Evolutionary conservation across 2,888 invertebrate species (phyloP), one percentile per base, ranked within the genome.

Genomic region (Drosophila neoperkinsi): DNA sequence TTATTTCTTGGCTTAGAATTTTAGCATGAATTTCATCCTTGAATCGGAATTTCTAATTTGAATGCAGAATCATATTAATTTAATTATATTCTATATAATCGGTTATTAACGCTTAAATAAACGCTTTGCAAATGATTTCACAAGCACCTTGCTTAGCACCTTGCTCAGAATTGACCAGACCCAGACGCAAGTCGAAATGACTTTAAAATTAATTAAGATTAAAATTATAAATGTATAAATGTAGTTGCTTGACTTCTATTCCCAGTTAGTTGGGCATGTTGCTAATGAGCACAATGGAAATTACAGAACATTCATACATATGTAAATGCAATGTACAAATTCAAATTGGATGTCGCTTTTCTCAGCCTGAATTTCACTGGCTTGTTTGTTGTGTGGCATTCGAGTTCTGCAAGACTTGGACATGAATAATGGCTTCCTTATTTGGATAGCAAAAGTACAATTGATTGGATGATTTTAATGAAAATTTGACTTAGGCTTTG

Each of bases 381-480:
- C 31, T 13, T 18, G 56, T 50, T 43, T 66, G 46, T 46, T 28
- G 25, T 67, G 53, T 53, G 59, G 51, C 71, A n/a, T 36, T 46
- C 9, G 46, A 46, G 31, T n/a, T 16, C 18, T 18, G 55, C 31
- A 13, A 34, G 51, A 38, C 21, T n/a, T 41, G 33, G 41, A 28
- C 43, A 69, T 70, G 60, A 69, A 70, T 70, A 59, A 69, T 69
- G 71, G 31, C 71, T 53, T 52, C 52, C 60, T 46, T 71, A 46
- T 59, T 70, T 60, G 71, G 71, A 52, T 38, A 60, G 53, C 60
- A 49, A 36, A 58, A 21, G 33, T 36, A 46, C 59, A 70, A 70
- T 70, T 69, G 71, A 60, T 69, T 69, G 60, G 52, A 53, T 46
- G 38, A 71, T 71, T 71, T 46, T 53, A 70, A 69, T 69, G 69